These are phyloP conservation scores for Epizoanthus scotinus DNA, from an alignment of 92 coral and sea anemone species.

Conservation along the genomic window DNA sequence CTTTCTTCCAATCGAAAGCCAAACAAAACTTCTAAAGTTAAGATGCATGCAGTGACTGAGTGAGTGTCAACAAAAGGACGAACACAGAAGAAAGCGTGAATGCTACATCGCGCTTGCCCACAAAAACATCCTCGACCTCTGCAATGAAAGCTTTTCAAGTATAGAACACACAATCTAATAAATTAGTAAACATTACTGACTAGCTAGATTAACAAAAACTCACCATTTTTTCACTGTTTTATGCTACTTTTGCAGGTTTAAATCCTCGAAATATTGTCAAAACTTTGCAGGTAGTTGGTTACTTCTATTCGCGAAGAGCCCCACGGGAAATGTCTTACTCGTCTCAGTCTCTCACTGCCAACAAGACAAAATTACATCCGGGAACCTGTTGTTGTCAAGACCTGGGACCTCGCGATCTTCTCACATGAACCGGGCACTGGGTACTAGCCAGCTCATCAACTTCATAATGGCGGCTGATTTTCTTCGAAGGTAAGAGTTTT, in stretches of 20 bases:
- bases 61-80: slow-evolving; percentile 35
- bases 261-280: slow-evolving; percentile 48
- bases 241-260: slow-evolving; percentile 37
- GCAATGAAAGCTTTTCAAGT: background rate
- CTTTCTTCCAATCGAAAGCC: slow-evolving; percentile 10
- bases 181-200: background rate
- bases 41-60: slow-evolving; percentile 42
- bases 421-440: slow-evolving; percentile 27
- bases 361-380: slow-evolving; percentile 29
- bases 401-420: slow-evolving; percentile 42
- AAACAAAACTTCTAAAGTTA: slow-evolving; percentile 39
- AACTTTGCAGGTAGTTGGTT: slow-evolving; percentile 62
- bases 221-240: slow-evolving; percentile 26
- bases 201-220: slow-evolving; percentile 2
- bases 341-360: slow-evolving; percentile 20
- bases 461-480: slow-evolving; percentile 51
- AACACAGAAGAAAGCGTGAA: slow-evolving; percentile 13
- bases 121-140: slow-evolving; percentile 10
- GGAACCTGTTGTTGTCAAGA: slow-evolving; percentile 23
- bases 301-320: slow-evolving; percentile 50
- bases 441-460: slow-evolving; percentile 66
- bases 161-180: background rate
- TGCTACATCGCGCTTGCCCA: slow-evolving; percentile 8
- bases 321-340: slow-evolving; percentile 25
- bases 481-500: slow-evolving; percentile 52